phyloP scores from a whole-genome alignment of 2,113 vertebrate genomes.

The Petaurus breviceps region DNA sequence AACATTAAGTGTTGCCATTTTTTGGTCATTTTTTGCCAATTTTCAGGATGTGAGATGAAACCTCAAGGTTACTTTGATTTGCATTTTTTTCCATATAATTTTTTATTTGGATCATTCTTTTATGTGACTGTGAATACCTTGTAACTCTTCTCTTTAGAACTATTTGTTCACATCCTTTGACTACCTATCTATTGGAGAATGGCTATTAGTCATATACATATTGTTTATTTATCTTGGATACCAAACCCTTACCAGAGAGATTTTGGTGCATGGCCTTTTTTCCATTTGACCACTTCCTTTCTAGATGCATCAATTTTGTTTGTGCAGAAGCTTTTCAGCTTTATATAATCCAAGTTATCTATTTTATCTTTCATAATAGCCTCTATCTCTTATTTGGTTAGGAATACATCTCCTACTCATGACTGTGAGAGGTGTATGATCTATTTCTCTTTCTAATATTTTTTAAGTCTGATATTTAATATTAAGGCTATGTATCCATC shows the following conservation, averaged over 20 bases:
- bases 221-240: neutral
- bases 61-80: neutral
- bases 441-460: neutral
- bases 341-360: neutral
- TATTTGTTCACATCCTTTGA: neutral
- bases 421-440: neutral
- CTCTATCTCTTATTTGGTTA: neutral
- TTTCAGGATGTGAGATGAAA: neutral
- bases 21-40: neutral
- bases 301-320: neutral
- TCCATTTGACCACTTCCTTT: neutral
- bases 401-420: neutral
- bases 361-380: neutral
- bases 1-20: neutral
- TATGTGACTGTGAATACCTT: neutral
- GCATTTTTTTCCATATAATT: neutral
- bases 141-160: neutral
- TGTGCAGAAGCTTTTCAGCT: neutral
- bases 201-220: neutral
- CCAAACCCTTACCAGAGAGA: neutral
- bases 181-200: neutral
- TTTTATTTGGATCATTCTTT: neutral
- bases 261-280: neutral
- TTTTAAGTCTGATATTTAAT: neutral
- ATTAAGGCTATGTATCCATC: neutral